phyloP scores from a whole-genome alignment of 2,113 vertebrate genomes.

The Eptatretus burgeri region DNA sequence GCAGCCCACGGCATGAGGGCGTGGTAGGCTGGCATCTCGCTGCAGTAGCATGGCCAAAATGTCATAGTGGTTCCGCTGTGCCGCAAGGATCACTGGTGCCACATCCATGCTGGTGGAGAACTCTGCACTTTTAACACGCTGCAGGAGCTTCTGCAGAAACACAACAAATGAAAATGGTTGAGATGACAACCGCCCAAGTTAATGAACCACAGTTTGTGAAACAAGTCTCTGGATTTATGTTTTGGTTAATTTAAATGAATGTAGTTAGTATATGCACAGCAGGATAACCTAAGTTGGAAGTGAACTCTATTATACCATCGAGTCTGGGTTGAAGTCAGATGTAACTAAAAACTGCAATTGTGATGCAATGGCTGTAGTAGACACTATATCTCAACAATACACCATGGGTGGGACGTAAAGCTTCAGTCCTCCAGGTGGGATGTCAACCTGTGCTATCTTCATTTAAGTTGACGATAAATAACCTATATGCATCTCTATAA shows the following conservation, averaged over 20 bases:
- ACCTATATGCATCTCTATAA: too few relatives aligned
- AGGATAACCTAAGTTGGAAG: too few relatives aligned
- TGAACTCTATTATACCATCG: too few relatives aligned
- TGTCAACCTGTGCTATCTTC: too few relatives aligned
- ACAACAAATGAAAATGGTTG: too few relatives aligned
- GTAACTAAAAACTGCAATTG: too few relatives aligned
- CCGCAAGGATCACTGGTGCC: conserved; percentile 84
- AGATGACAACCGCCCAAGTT: conserved; percentile 12
- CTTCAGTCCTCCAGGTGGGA: too few relatives aligned
- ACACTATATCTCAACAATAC: too few relatives aligned
- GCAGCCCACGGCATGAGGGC: conserved; percentile 86
- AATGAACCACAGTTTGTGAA: conserved; percentile 9
- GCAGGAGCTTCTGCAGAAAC: conserved; percentile 55
- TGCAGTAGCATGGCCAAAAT: conserved; percentile 94
- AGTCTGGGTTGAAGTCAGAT: too few relatives aligned
- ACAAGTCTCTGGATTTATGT: not conserved
- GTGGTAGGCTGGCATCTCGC: conserved; percentile 77
- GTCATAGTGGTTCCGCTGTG: conserved; percentile 94
- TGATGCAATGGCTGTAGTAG: too few relatives aligned
- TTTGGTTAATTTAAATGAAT: not conserved
- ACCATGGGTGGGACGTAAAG: too few relatives aligned
- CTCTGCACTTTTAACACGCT: conserved; percentile 84
- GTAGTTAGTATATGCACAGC: not conserved
- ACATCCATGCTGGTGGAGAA: conserved; percentile 98
- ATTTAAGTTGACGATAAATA: too few relatives aligned